Conservation (phyloP, 2,113 vertebrate species). For the Perca schrenkii region DNA sequence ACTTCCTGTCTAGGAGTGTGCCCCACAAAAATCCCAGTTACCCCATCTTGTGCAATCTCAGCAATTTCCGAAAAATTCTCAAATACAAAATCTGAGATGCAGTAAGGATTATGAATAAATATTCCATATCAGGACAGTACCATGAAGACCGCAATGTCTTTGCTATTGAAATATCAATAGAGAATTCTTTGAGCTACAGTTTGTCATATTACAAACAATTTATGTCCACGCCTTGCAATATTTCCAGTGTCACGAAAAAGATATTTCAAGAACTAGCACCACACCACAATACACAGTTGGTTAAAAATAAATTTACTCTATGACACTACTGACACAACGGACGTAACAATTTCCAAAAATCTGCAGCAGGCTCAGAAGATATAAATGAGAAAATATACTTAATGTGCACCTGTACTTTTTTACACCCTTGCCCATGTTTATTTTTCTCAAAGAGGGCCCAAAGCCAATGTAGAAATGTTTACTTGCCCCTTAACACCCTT, state of each 20-base stretch:
- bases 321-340: background rate
- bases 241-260: slow-evolving; percentile 19
- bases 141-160: slow-evolving; percentile 23
- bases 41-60: slow-evolving; percentile 67
- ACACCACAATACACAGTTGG: slow-evolving; percentile 33
- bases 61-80: slow-evolving; percentile 64
- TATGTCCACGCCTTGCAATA: slow-evolving; percentile 3
- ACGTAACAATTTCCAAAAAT: slow-evolving; percentile 8
- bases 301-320: slow-evolving; percentile 21
- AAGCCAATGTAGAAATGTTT: slow-evolving; percentile 55
- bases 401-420: slow-evolving; percentile 23
- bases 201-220: background rate
- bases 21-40: slow-evolving; percentile 57
- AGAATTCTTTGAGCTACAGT: background rate
- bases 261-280: slow-evolving; percentile 41
- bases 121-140: slow-evolving; percentile 13
- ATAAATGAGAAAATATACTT: slow-evolving; percentile 1
- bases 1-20: slow-evolving; percentile 83
- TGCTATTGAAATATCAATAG: background rate
- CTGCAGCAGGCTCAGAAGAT: slow-evolving; percentile 11
- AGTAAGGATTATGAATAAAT: slow-evolving; percentile 42
- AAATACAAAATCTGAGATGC: slow-evolving; percentile 57
- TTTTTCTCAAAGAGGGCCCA: slow-evolving; percentile 37
- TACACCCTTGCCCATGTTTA: slow-evolving; percentile 32
- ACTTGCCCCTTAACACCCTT: slow-evolving; percentile 23